A percentile compares a stretch with the other conserved stretches of the same genome.
Conservation (phyloP, 2,113 vertebrate genomes). For the Rhabdomys dilectus region DNA sequence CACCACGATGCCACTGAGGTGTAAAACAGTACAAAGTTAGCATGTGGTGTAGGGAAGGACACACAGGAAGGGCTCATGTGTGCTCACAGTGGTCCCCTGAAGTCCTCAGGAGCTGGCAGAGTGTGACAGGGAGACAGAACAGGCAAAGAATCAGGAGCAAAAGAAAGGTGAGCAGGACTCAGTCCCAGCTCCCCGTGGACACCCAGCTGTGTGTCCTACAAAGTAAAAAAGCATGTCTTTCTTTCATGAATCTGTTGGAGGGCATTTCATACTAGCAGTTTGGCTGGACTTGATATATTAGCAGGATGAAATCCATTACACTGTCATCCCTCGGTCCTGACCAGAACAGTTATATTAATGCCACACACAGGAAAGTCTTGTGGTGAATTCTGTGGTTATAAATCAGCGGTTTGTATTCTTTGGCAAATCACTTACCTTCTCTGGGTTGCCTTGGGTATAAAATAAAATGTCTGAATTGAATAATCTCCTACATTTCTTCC, state of each 20-base stretch:
- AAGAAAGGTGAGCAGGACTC: not conserved
- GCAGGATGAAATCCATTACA: not conserved
- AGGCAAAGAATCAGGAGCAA: not conserved
- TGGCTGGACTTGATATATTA: slow-evolving; percentile 18
- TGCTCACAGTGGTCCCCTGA: not conserved
- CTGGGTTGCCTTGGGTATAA: not conserved
- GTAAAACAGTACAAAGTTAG: not conserved
- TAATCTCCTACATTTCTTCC: slow-evolving; percentile 31
- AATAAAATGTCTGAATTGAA: slow-evolving; percentile 35
- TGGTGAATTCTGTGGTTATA: not conserved
- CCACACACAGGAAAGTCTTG: not conserved
- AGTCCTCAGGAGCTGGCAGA: too few relatives aligned
- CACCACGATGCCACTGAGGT: not conserved
- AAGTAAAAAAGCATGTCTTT: not conserved
- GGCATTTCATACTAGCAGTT: not conserved
- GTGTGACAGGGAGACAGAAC: not conserved
- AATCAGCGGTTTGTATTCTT: slow-evolving; percentile 49
- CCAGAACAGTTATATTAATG: not conserved
- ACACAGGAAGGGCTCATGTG: not conserved
- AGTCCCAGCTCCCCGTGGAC: fast-evolving
- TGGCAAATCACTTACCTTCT: slow-evolving; percentile 6
- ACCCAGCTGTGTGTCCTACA: not conserved
- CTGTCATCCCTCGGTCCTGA: not conserved
- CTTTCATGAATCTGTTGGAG: not conserved
- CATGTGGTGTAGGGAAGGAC: fast-evolving